Evolutionary conservation across 2,797 vertebrate species (phyloP).

Genomic region (Silurus lanzhouensis): DNA sequence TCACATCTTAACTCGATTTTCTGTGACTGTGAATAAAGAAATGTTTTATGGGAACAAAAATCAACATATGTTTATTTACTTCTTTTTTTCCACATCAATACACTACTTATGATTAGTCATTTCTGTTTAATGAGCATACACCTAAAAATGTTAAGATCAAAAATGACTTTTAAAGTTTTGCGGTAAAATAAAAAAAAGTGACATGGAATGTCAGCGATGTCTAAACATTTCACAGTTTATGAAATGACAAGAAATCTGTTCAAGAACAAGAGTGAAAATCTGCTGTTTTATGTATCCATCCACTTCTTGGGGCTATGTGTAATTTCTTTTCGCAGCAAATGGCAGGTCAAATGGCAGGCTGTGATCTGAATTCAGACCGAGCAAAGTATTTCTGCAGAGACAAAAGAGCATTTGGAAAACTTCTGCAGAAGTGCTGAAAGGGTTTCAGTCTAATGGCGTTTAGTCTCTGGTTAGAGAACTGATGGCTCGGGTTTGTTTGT

Average conservation of each 20-base stretch:
- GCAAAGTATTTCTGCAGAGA: background rate
- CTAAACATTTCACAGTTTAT: background rate
- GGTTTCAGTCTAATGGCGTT: background rate
- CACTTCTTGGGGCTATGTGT: background rate
- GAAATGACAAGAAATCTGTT: background rate
- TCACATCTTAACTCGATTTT: no score
- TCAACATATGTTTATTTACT: no score
- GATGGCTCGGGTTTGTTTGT: background rate
- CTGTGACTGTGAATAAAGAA: no score
- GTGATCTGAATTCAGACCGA: background rate
- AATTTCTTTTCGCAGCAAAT: background rate
- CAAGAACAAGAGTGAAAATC: background rate
- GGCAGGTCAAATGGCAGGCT: background rate
- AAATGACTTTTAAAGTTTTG: no score
- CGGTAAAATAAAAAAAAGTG: background rate
- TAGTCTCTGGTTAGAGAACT: background rate
- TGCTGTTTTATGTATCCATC: background rate
- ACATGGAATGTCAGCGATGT: background rate
- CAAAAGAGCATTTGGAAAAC: background rate
- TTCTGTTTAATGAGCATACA: no score
- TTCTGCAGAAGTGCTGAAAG: background rate
- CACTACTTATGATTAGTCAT: no score
- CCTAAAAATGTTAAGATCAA: no score
- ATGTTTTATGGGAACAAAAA: no score
- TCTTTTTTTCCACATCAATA: no score